Evolutionary conservation across 2,797 vertebrate genomes (phyloP).

Genomic region (Psittacula echo): DNA sequence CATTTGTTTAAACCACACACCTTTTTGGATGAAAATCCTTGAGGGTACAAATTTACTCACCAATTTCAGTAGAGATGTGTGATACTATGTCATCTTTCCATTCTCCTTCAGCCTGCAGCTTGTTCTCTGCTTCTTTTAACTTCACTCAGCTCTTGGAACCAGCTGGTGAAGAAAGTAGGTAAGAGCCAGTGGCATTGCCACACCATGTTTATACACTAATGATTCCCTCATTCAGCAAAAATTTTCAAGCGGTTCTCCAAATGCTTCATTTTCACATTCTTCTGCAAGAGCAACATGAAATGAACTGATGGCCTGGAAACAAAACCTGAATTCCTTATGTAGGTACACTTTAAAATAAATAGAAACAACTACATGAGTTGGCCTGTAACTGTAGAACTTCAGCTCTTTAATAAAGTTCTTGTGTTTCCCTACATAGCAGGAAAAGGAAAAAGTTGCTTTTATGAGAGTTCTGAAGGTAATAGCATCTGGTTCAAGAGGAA

Average conservation of each 20-base stretch:
- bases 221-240: background rate
- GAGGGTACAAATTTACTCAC: background rate
- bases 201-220: background rate
- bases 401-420: background rate
- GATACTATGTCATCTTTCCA: background rate
- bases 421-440: background rate
- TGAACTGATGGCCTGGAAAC: background rate
- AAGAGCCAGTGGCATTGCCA: background rate
- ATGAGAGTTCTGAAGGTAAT: background rate
- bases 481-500: background rate
- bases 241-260: background rate
- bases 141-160: fast-evolving
- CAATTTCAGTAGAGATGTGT: background rate
- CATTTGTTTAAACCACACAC: background rate
- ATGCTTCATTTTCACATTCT: background rate
- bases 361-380: background rate
- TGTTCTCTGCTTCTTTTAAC: background rate
- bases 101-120: background rate
- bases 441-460: background rate
- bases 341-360: background rate
- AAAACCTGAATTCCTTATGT: background rate
- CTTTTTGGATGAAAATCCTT: background rate
- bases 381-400: background rate
- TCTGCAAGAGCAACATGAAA: background rate
- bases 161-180: background rate